Conservation (phyloP, 30 jellyfish, hydroid and myxozoan species). For the Aurelia sp. region DNA sequence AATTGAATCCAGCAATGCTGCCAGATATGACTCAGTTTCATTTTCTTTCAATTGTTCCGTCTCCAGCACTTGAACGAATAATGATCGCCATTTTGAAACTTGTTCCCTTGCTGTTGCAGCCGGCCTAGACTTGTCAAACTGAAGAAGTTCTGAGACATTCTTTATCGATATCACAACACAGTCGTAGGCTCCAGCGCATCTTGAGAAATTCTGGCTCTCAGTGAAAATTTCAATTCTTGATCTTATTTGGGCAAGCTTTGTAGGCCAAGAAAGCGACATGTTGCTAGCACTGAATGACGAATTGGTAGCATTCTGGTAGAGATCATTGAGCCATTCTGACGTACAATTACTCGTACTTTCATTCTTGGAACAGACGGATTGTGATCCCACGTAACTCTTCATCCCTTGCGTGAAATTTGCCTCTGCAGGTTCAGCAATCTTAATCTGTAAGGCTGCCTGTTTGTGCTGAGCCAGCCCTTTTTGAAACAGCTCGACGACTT, state of each 20-base stretch:
- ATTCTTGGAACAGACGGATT: background rate
- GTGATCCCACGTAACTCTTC: background rate
- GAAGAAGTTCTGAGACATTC: constrained; percentile 12
- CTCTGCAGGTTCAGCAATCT: constrained; percentile 12
- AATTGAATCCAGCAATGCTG: constrained; percentile 8
- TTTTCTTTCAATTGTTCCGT: background rate
- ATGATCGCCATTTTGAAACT: constrained; percentile 25
- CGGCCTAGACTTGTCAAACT: constrained; percentile 24
- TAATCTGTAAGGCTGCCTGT: background rate
- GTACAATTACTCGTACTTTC: constrained; percentile 26
- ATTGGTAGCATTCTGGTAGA: constrained; percentile 7
- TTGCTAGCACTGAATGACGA: background rate
- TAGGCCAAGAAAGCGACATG: constrained; percentile 41
- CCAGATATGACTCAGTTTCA: constrained; percentile 3
- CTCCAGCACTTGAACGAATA: constrained; percentile 22
- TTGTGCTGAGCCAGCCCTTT: constrained; percentile 14
- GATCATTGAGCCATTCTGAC: constrained; percentile 26
- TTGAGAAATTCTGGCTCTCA: constrained; percentile 19
- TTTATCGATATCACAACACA: constrained; percentile 34
- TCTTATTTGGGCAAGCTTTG: constrained; percentile 15
- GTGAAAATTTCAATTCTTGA: constrained; percentile 36
- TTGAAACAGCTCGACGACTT: constrained; percentile 1
- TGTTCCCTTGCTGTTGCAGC: constrained; percentile 33
- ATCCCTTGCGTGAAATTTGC: constrained; percentile 22
- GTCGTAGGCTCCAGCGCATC: constrained; percentile 53